phyloP scores from a whole-genome alignment of 1,140 invertebrate species.

The Teleopsis dalmanni region DNA sequence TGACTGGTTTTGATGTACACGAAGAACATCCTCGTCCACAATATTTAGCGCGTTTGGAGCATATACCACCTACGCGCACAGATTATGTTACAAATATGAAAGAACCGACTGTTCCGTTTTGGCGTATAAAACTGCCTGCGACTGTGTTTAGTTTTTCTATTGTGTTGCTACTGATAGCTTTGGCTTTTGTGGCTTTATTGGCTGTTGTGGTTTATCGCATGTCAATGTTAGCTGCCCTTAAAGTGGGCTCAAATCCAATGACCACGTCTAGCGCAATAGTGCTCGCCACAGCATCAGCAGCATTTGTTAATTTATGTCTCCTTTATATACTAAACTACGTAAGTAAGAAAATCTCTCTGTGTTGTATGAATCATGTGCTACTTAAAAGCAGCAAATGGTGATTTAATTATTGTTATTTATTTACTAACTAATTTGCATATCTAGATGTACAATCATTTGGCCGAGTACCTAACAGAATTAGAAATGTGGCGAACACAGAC shows the following conservation, averaged over 20 bases:
- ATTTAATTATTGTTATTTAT: no score
- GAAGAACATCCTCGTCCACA: constrained; percentile 83
- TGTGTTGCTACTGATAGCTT: constrained; percentile 65
- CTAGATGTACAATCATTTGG: constrained; percentile 79
- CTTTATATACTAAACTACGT: constrained; percentile 84
- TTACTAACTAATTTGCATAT: constrained; percentile 16
- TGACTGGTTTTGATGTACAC: constrained; percentile 77
- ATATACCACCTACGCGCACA: constrained; percentile 57
- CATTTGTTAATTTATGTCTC: constrained; percentile 76
- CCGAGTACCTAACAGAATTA: constrained; percentile 88
- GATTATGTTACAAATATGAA: constrained; percentile 63
- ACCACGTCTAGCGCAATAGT: constrained; percentile 68
- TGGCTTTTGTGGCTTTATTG: constrained; percentile 80
- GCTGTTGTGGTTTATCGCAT: constrained; percentile 89
- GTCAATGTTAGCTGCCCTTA: constrained; percentile 68
- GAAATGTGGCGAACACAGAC: constrained; percentile 92
- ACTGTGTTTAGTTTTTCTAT: constrained; percentile 77
- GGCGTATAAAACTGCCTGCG: constrained; percentile 76
- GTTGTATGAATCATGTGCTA: no score
- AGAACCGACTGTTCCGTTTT: constrained; percentile 81
- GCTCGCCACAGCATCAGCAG: constrained; percentile 76
- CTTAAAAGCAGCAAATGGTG: no score
- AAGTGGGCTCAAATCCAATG: constrained; percentile 53
- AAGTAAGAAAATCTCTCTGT: constrained; percentile 44
- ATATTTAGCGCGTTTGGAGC: constrained; percentile 65